phyloP scores from a whole-genome alignment of 2,888 invertebrate species.

The Deilephila elpenor region DNA sequence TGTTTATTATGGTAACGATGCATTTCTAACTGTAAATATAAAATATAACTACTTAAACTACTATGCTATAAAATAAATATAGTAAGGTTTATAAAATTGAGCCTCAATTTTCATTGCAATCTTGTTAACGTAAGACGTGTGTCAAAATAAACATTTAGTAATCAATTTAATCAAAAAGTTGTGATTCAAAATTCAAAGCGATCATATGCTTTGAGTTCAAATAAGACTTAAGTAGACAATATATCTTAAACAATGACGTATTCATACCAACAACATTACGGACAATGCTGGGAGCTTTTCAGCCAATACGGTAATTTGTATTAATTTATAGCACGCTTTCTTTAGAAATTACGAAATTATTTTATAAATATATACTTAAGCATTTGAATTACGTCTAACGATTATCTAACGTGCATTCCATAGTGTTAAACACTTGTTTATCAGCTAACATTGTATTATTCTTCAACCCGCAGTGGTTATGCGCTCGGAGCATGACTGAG shows the following conservation, averaged over 20 bases:
- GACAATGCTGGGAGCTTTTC: conserved; percentile 29
- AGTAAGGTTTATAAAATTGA: background rate
- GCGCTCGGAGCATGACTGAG: background rate
- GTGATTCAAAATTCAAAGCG: background rate
- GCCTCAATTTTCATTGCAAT: background rate
- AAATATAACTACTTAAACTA: no score
- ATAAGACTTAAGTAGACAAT: background rate
- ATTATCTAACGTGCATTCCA: background rate
- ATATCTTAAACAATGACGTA: background rate
- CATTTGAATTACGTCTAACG: no score
- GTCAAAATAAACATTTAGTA: background rate
- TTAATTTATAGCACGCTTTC: background rate
- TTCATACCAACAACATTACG: conserved; percentile 13
- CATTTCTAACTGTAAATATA: no score
- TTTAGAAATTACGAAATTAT: background rate
- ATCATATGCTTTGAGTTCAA: background rate
- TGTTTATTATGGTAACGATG: no score
- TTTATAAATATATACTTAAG: background rate
- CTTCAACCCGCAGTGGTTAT: no score
- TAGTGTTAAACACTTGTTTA: background rate
- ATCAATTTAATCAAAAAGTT: background rate
- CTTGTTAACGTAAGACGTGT: background rate
- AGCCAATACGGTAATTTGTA: conserved; percentile 31
- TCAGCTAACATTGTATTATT: background rate
- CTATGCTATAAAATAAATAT: no score